phyloP scores from a whole-genome alignment of 1,140 invertebrate species.

The Drusus annulatus region DNA sequence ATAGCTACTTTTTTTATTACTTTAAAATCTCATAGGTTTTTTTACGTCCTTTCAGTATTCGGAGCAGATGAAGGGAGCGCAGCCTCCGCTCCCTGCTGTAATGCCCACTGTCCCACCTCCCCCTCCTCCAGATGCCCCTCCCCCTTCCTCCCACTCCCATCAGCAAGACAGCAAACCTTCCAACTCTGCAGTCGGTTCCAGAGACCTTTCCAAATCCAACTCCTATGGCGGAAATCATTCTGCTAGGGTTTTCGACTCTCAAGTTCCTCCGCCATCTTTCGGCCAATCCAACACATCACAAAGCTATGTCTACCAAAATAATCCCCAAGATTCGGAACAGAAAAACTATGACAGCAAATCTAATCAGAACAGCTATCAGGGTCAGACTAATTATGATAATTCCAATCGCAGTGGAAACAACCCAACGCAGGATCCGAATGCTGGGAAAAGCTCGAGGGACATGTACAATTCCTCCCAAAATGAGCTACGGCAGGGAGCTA shows the following conservation, averaged over 20 bases:
- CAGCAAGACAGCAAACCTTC: background rate
- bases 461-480: background rate
- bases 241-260: slow-evolving; percentile 21
- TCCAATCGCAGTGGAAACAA: background rate
- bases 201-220: slow-evolving; percentile 37
- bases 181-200: too few relatives aligned
- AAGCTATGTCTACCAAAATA: slow-evolving; percentile 5
- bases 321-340: background rate
- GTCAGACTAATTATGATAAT: background rate
- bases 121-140: slow-evolving; percentile 60
- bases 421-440: background rate
- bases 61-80: slow-evolving; percentile 71
- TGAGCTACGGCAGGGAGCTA: background rate
- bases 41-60: slow-evolving; percentile 71
- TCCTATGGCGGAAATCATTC: background rate
- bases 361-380: background rate
- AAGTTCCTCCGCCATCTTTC: slow-evolving; percentile 30
- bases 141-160: slow-evolving; percentile 60
- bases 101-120: slow-evolving; percentile 69
- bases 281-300: slow-evolving; percentile 2
- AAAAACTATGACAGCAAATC: background rate
- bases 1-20: too few relatives aligned
- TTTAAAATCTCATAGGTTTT: too few relatives aligned
- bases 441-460: background rate
- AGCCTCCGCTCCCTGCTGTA: slow-evolving; percentile 66